phyloP scores from a whole-genome alignment of 1,140 invertebrate species.

The Antheraea pernyi region DNA sequence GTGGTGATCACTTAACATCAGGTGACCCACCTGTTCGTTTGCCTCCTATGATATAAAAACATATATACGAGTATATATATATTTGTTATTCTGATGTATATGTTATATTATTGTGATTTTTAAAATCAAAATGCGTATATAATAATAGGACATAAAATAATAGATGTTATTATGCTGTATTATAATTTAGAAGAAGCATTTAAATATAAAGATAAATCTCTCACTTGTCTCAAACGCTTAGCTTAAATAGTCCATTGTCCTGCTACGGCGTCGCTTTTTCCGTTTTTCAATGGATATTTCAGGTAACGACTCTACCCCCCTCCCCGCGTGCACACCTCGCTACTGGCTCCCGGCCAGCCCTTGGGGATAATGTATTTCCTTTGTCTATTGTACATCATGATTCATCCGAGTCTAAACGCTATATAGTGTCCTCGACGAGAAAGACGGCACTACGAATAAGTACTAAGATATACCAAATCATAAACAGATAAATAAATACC shows the following conservation, averaged over 20 bases:
- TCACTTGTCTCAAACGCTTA: conserved; percentile 29
- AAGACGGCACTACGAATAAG: too few species aligned
- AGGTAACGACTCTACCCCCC: conserved; percentile 17
- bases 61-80: too few species aligned
- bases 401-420: conserved; percentile 19
- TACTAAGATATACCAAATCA: too few species aligned
- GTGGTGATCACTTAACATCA: too few species aligned
- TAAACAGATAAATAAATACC: too few species aligned
- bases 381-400: conserved; percentile 38
- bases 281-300: conserved; percentile 33
- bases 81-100: too few species aligned
- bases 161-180: background rate
- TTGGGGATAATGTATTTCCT: conserved; percentile 36
- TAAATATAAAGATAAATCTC: conserved; percentile 24
- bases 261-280: conserved; percentile 19
- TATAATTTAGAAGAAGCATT: background rate
- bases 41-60: too few species aligned
- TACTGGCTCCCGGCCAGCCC: conserved; percentile 9
- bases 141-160: background rate
- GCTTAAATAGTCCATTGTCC: conserved; percentile 28
- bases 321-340: background rate
- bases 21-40: too few species aligned
- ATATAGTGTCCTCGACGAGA: too few species aligned
- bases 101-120: too few species aligned
- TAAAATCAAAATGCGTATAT: too few species aligned